Evolutionary conservation across 2,797 vertebrate species (phyloP).

Genomic region (Leptatherina wallacei): DNA sequence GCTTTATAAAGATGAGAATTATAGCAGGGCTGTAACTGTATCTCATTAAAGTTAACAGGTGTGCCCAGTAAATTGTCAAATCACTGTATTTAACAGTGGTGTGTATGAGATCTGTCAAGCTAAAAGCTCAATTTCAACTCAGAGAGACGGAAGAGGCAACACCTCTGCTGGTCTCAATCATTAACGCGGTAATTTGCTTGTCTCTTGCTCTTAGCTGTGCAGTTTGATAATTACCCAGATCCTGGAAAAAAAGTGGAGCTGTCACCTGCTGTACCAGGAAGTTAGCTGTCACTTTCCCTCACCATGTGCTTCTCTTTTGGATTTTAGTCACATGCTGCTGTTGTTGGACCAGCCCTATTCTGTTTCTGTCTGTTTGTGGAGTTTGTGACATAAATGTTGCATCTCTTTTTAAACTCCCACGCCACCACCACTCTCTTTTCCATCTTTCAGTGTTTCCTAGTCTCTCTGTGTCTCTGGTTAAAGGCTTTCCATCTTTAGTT

Average conservation of each 20-base stretch:
- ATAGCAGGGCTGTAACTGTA: neutral
- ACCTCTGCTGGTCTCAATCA: constrained; percentile 41
- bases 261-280: constrained; percentile 58
- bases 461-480: constrained; percentile 49
- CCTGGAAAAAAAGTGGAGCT: constrained; percentile 27
- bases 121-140: constrained; percentile 20
- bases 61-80: neutral
- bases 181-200: constrained; percentile 58
- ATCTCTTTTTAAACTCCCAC: constrained; percentile 21
- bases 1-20: constrained; percentile 1
- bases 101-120: constrained; percentile 13
- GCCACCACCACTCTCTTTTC: constrained; percentile 21
- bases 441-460: constrained; percentile 22
- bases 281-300: constrained; percentile 22
- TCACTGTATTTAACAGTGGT: neutral
- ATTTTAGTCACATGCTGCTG: neutral
- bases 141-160: constrained; percentile 10
- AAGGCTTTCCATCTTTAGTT: constrained; percentile 51
- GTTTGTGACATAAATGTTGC: constrained; percentile 24
- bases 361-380: constrained; percentile 13
- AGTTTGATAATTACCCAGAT: constrained; percentile 54
- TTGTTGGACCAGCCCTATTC: neutral
- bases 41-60: constrained; percentile 1
- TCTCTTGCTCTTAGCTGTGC: constrained; percentile 46
- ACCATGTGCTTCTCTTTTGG: constrained; percentile 1